phyloP scores from a whole-genome alignment of 2,113 vertebrate species.

The Oncorhynchus masou region DNA sequence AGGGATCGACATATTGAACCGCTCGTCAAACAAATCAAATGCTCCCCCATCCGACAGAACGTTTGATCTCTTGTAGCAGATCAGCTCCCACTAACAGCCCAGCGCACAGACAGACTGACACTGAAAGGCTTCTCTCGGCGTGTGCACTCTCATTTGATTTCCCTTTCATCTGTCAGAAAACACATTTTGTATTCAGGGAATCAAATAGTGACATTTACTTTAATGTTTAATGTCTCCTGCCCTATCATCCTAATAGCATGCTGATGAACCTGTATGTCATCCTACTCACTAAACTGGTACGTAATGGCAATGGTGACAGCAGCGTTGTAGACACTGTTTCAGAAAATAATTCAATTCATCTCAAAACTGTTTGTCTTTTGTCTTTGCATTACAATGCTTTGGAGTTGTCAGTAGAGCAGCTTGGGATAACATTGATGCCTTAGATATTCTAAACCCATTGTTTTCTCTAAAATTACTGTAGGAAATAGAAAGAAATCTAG shows the following conservation, averaged over 20 bases:
- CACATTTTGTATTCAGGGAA: constrained; percentile 25
- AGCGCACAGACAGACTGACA: constrained; percentile 20
- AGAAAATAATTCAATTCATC: background rate
- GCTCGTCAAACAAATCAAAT: constrained; percentile 37
- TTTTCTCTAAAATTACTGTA: no score
- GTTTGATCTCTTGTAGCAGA: constrained; percentile 34
- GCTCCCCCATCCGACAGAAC: constrained; percentile 40
- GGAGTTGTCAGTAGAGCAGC: no score
- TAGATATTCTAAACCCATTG: no score
- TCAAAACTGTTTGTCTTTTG: background rate
- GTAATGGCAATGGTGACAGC: constrained; percentile 14
- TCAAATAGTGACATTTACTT: constrained; percentile 45
- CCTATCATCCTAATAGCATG: constrained; percentile 20
- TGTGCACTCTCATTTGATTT: constrained; percentile 37
- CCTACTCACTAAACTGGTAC: constrained; percentile 6
- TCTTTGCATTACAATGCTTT: background rate
- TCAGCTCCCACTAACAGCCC: constrained; percentile 37
- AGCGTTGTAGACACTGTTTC: background rate
- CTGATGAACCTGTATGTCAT: constrained; percentile 15
- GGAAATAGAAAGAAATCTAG: no score
- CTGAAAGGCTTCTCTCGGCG: constrained; percentile 26
- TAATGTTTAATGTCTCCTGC: constrained; percentile 33
- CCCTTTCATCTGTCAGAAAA: constrained; percentile 41
- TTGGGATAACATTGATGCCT: no score
- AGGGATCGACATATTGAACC: constrained; percentile 29